Conservation (phyloP, 2,113 vertebrate genomes). For the Butorides virescens region DNA sequence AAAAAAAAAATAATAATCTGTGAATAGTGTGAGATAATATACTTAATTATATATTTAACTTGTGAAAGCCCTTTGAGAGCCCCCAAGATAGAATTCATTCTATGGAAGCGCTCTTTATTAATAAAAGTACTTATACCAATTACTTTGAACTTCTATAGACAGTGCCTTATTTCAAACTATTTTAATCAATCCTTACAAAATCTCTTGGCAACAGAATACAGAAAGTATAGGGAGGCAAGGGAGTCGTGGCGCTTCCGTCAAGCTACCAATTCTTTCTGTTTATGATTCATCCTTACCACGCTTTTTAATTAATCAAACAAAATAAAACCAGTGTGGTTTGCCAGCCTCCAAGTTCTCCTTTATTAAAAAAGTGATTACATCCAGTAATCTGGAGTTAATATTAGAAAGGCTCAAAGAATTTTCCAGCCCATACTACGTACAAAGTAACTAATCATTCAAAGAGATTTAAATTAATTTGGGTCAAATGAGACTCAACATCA, state of each 20-base stretch:
- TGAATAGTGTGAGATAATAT: conserved; percentile 27
- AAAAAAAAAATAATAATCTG: neutral
- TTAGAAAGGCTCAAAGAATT: conserved; percentile 12
- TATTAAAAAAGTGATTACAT: conserved; percentile 47
- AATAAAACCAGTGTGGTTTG: neutral
- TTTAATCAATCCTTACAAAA: conserved; percentile 64
- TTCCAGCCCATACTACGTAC: neutral
- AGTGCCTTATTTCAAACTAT: conserved; percentile 44
- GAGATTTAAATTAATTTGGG: conserved; percentile 53
- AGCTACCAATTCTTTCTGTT: conserved; percentile 14
- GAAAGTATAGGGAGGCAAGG: neutral
- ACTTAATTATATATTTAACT: conserved; percentile 65
- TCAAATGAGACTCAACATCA: conserved; percentile 34
- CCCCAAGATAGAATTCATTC: conserved; percentile 36
- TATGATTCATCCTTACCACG: conserved; percentile 27
- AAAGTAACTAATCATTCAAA: conserved; percentile 27
- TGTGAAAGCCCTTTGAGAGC: conserved; percentile 51
- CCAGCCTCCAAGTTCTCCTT: conserved; percentile 11
- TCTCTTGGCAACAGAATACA: conserved; percentile 41
- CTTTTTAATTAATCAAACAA: conserved; percentile 54
- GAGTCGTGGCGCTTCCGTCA: neutral
- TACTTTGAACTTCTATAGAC: conserved; percentile 56
- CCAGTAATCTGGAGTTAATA: conserved; percentile 33
- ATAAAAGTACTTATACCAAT: conserved; percentile 54
- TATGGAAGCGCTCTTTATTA: conserved; percentile 53